Percentiles rank a stretch among this genome's conserved stretches.
Evolutionary conservation across 2,888 invertebrate species (phyloP).

Genomic region (Tipula helvola): DNA sequence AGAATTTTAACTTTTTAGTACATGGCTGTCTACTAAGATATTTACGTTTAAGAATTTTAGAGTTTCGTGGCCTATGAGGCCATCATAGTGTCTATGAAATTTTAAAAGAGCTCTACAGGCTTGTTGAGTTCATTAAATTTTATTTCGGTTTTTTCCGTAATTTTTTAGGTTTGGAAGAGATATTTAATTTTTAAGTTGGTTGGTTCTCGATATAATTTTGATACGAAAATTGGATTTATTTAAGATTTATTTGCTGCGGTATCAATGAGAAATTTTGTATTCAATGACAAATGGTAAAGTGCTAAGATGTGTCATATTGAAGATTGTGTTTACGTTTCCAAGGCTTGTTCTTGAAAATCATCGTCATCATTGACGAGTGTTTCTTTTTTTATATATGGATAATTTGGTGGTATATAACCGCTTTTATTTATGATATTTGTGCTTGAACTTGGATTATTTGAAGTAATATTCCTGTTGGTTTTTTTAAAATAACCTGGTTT

Average conservation of each 20-base stretch:
- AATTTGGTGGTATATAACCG: too few species aligned
- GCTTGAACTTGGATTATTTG: neutral
- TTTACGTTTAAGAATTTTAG: too few species aligned
- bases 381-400: too few species aligned
- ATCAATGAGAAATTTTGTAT: neutral
- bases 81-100: too few species aligned
- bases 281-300: neutral
- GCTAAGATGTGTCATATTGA: neutral
- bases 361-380: neutral
- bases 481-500: neutral
- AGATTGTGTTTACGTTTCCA: neutral
- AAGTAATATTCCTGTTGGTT: neutral
- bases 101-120: too few species aligned
- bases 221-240: neutral
- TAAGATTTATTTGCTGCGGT: neutral
- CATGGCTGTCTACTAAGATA: too few species aligned
- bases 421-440: neutral
- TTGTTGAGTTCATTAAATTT: too few species aligned
- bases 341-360: neutral
- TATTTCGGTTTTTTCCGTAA: neutral
- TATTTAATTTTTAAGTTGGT: neutral
- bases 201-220: too few species aligned
- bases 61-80: too few species aligned
- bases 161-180: neutral
- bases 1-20: too few species aligned